A percentile compares a stretch with the other conserved stretches of the same genome.
Evolutionary conservation across 2,888 invertebrate species (phyloP).

Genomic region (Tipula confusa): DNA sequence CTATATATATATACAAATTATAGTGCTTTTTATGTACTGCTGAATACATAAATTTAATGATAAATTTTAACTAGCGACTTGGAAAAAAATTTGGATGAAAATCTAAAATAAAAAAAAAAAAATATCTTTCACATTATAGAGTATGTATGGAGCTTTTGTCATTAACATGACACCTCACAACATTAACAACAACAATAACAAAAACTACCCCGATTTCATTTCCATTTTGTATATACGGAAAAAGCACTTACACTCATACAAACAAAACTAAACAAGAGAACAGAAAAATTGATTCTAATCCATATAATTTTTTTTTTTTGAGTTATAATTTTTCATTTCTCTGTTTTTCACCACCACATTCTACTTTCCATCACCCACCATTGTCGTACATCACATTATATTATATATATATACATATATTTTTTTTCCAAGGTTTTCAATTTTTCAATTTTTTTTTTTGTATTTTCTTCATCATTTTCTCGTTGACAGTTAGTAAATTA

Average conservation of each 20-base stretch:
- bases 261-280: not conserved
- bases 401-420: too few relatives aligned
- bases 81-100: not conserved
- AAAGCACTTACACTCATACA: not conserved
- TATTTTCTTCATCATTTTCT: not conserved
- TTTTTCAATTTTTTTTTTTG: not conserved
- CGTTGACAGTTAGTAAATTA: slow-evolving; percentile 25
- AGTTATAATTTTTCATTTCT: not conserved
- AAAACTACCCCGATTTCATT: not conserved
- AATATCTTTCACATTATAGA: not conserved
- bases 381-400: not conserved
- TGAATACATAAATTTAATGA: not conserved
- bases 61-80: not conserved
- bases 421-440: not conserved
- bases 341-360: not conserved
- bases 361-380: not conserved
- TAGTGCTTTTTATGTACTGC: not conserved
- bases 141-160: not conserved
- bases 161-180: not conserved
- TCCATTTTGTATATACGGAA: not conserved
- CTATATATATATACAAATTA: not conserved
- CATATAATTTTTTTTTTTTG: not conserved
- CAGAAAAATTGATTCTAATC: not conserved
- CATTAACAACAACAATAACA: not conserved
- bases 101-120: too few relatives aligned